Evolutionary conservation across 2,113 vertebrate genomes (phyloP), one percentile per base, ranked within the genome.

Genomic region (Hyperoodon ampullatus): DNA sequence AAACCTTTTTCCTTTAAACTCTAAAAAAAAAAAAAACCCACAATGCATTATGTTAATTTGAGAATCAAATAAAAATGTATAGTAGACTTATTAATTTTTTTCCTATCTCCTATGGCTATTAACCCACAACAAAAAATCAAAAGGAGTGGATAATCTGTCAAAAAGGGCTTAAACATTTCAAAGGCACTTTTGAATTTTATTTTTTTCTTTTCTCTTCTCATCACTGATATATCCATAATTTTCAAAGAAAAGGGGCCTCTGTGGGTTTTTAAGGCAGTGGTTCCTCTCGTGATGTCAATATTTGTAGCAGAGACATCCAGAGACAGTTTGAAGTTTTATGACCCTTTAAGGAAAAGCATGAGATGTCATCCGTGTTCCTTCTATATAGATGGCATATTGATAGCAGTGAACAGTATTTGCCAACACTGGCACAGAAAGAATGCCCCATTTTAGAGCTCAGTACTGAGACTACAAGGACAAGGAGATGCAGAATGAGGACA

Each of bases 1-100:
- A 81, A 61, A 86, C 4, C 63, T 21, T 92, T 6, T 53, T 86
- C 26, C 16, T 96, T 94, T 89, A 66, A 92, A 53, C 9, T 83
- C 16, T 83, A 50, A 90, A 33, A 50, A 14, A 50, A 50, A 15
- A 50, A 50, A 50, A 50, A 0, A 0, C 47, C 2, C 53, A 53
- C 53, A 80, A 86, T 61, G 77, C 61, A 63, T 71, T 94, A 88
- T 96, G 84, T 53, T 96, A 96, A 97, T 91, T 78, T 94, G 47
- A 95, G 66, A 90, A 94, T 93, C 83, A 98, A 97, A 97, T 97
- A 87, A 96, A 96, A 97, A 93, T 92, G 21, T 71, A 83, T 50
- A 60, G 42, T 60, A 30, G 19, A 66, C 44, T 77, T 71, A 65
- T 88, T 50, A 8, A 16, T 95, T 80, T 90, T 83, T 72, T 63